Evolutionary conservation across 2,113 vertebrate genomes (phyloP).

Genomic region (Noctilio leporinus): DNA sequence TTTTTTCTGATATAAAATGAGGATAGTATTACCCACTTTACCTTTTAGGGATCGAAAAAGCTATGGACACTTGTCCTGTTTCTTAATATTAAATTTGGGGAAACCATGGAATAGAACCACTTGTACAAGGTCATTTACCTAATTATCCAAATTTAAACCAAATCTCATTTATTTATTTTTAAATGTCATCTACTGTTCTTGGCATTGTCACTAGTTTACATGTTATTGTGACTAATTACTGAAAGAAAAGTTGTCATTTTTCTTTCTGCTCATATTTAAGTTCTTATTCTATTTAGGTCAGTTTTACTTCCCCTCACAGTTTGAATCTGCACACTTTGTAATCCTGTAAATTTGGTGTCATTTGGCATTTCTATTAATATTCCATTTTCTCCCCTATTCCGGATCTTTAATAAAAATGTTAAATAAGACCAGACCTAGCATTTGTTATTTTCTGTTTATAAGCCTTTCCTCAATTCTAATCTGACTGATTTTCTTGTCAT

Average conservation of each 20-base stretch:
- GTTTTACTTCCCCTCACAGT: conserved; percentile 19
- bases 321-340: conserved; percentile 31
- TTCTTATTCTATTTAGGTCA: conserved; percentile 1
- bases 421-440: conserved; percentile 57
- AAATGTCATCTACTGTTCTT: not conserved
- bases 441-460: conserved; percentile 70
- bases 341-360: conserved; percentile 51
- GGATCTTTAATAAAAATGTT: conserved; percentile 68
- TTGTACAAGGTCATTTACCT: not conserved
- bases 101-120: not conserved
- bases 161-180: not conserved
- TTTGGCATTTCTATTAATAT: conserved; percentile 56
- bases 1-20: not conserved
- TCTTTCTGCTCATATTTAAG: conserved; percentile 27
- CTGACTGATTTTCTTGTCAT: conserved; percentile 71
- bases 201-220: not conserved
- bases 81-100: not conserved
- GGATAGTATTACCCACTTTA: not conserved
- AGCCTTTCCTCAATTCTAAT: conserved; percentile 61
- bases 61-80: not conserved
- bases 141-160: not conserved
- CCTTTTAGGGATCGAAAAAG: not conserved
- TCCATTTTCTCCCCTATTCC: conserved; percentile 29
- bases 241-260: conserved; percentile 15
- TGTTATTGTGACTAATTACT: not conserved